Base-by-base conservation (phyloP, 2,113 vertebrate species). In the Tupaia chinensis region DNA sequence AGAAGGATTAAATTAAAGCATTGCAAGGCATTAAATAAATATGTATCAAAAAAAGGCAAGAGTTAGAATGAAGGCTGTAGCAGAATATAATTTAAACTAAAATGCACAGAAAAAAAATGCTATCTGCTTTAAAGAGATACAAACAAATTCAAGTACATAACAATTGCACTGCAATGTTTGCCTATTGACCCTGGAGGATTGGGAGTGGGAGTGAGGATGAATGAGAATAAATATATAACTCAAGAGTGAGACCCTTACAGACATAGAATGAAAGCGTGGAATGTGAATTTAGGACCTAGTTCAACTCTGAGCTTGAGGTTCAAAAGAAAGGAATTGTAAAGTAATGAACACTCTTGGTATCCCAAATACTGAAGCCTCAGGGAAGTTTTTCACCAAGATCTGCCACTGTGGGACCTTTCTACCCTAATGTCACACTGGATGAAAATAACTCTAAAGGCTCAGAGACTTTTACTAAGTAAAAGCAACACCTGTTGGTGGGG, bases 281-380 rank as follows among this genome's bases (percentile, higher is more conserved):
- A 17, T 77, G 14, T 23, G 16, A 83, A 87, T 6, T 72, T 34
- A 65, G 60, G 68, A 90, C 20, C 25, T 78, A 92, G 72, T 76
- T 87, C 58, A 70, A 87, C 54, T 84, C 13, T 70, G n/a, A 3
- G 63, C 6, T 25, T 69, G 44, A 92, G 14, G 3, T 90, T 88
- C n/a, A 92, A 85, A 91, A 80, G 32, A 93, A 91, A 72, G 13
- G 10, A 53, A 91, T 91, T 27, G 3, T 22, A 73, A 96, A 78
- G 56, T 66, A 82, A 44, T 34, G 17, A 29, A 84, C 4, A 68
- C 0, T 56, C n/a, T 61, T n/a, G 4, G 16, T 60, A 16, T 84
- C 22, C 13, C 63, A 76, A 65, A 53, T 61, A 79, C 32, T 80
- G n/a, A 89, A 58, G 8, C 9, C 27, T 29, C 4, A 7, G 14